Evolutionary conservation across 2,888 invertebrate species (phyloP), one percentile per base, ranked within the genome.

Genomic region (Megastigmus dorsalis): DNA sequence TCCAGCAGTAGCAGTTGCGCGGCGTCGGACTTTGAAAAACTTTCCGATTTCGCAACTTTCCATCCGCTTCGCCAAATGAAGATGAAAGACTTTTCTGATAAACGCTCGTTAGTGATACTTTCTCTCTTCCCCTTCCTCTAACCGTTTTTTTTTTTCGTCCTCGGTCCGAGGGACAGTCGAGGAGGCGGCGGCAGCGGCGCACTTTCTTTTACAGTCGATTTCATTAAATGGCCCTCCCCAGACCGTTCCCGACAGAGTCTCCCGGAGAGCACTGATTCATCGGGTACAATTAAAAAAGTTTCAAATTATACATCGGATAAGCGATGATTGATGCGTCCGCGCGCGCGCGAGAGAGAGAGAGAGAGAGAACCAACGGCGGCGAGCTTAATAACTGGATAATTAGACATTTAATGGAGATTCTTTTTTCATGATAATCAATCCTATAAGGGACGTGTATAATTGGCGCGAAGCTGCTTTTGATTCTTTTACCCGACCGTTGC

Each of bases 61-160:
- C 63, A 72, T 76, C 69, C 77, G 33, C 60, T 50, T 60, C 36
- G 57, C 41, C 76, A 80, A 80, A 81, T 80, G 77, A 81, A 81
- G 81, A 81, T 79, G 80, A 79, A 81, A 79, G 80, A 80, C 77
- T 77, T 43, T 73, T 73, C 73, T 75, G 77, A 78, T 77, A 78
- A 78, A 63, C 65, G 68, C 76, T 79, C 79, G 76, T 78, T 80
- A 79, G 70, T 33, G 75, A 6, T 52, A 43, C 45, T 54, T 33
- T 62, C 54, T 60, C 50, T 59, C 38, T 57, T 50, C 13, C n/a
- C 15, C 23, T 52, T 7, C 13, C 26, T 54, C 33, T 60, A 2
- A 18, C 28, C n/a, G n/a, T n/a, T n/a, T n/a, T n/a, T n/a, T n/a
- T n/a, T n/a, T n/a, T n/a, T n/a, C n/a, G n/a, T n/a, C n/a, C n/a